Base-by-base conservation (phyloP, 2,888 invertebrate species). In the Gandaritis pyraliata region DNA sequence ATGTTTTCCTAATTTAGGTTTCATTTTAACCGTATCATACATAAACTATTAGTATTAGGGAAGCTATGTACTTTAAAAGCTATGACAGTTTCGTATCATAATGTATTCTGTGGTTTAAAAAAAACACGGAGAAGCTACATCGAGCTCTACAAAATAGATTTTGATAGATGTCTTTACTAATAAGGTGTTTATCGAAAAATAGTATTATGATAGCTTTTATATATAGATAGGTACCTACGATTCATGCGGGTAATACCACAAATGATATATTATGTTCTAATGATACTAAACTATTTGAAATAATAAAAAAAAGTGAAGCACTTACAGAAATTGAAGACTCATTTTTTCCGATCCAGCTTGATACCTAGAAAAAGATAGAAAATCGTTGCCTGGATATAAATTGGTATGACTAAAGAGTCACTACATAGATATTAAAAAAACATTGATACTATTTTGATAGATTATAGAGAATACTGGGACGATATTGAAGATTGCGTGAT, bases 281-380 rank as follows among this genome's bases (percentile, higher is more conserved):
- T 15, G 23, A 12, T 47, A 48, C 38, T 54, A 54, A 54, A 16
- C 33, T 52, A 46, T 46, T 54, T 33, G 33, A 18, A 15, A 38
- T 50, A 33, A 50, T 57, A 16, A 49, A 59, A 54, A 43, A 45
- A 18, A 10, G 4, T 58, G 13, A 7, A 36, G 29, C 51, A 62
- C 62, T 62, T 62, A 62, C 62, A 50, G 62, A 62, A 15, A 62
- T 46, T 33, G 62, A 58, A 6, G 62, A 62, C 45, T 62, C 62
- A 62, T 62, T 62, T 62, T 62, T 62, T 62, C 62, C 62, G 39
- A 62, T 62, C 62, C 62, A 62, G 62, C 62, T 62, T 62, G 62
- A 58, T 54, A 62, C 62, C 62, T 62, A 62, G 62, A 62, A 62
- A 58, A 54, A 46, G 46, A 54, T 46, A 54, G 39, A 62, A 53